These are phyloP conservation scores for Macrophya alboannulata DNA, from an alignment of 2,888 invertebrate species.

Conservation along the genomic window DNA sequence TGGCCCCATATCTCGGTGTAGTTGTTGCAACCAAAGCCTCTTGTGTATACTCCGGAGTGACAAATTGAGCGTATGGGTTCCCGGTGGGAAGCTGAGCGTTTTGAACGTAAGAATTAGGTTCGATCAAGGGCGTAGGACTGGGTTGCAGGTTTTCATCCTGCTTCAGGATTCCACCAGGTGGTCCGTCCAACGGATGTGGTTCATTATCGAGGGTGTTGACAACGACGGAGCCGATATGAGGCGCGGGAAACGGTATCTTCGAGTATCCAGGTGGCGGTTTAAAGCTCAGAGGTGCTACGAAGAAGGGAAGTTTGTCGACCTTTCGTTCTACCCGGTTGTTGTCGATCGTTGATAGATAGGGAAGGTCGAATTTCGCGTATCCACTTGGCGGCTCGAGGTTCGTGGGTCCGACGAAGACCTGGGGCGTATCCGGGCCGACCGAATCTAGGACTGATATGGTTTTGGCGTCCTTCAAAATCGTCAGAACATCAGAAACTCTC, in stretches of 20 bases:
- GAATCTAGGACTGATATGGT: constrained; percentile 90
- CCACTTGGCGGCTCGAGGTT: constrained; percentile 87
- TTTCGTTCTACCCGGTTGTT: constrained; percentile 86
- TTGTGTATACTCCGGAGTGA: not conserved
- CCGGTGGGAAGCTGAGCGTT: constrained; percentile 78
- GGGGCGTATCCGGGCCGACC: constrained; percentile 86
- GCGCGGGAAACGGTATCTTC: constrained; percentile 92
- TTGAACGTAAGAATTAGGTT: constrained; percentile 78
- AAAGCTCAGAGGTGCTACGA: constrained; percentile 93
- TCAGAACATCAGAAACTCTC: constrained; percentile 87
- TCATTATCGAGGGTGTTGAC: constrained; percentile 82
- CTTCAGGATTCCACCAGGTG: constrained; percentile 59
- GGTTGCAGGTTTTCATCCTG: constrained; percentile 65
- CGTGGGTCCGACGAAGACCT: constrained; percentile 92
- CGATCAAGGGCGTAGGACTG: constrained; percentile 71
- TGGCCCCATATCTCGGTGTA: constrained; percentile 67
- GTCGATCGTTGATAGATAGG: constrained; percentile 90
- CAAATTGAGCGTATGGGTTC: constrained; percentile 3
- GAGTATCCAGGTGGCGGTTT: constrained; percentile 92
- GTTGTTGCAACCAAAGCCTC: constrained; percentile 29
- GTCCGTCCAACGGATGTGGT: constrained; percentile 59
- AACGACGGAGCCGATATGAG: constrained; percentile 93
- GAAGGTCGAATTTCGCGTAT: constrained; percentile 91
- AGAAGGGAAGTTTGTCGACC: constrained; percentile 90
- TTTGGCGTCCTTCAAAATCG: constrained; percentile 86